phyloP scores from a whole-genome alignment of 2,888 invertebrate genomes.

The Drosophila kambysellisi region DNA sequence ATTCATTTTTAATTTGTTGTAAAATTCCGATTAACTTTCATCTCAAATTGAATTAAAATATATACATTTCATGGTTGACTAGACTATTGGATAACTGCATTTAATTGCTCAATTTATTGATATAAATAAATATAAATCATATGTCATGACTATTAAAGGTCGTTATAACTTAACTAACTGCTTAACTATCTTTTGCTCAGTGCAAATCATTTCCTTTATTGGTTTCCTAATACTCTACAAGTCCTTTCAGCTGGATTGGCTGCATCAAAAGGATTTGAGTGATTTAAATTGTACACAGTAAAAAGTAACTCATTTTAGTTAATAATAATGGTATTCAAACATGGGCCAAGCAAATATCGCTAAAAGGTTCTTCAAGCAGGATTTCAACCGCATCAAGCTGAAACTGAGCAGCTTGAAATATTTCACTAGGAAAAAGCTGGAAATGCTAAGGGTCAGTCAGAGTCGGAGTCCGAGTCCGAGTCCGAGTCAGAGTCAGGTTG shows the following conservation, averaged over 20 bases:
- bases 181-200: no score
- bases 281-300: neutral
- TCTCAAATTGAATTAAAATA: neutral
- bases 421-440: neutral
- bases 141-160: neutral
- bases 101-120: neutral
- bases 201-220: neutral
- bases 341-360: neutral
- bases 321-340: neutral
- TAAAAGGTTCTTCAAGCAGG: neutral
- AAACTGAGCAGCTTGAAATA: neutral
- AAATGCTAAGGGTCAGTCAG: neutral
- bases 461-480: neutral
- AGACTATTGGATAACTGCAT: neutral
- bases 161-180: neutral
- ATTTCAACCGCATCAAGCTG: neutral
- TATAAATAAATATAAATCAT: neutral
- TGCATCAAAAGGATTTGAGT: neutral
- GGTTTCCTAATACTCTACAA: neutral
- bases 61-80: neutral
- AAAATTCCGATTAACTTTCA: neutral
- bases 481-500: conserved; percentile 6
- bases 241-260: neutral
- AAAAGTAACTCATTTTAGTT: neutral
- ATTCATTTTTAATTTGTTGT: no score